phyloP scores from a whole-genome alignment of 2,888 invertebrate genomes.

The Netelia virgata region DNA sequence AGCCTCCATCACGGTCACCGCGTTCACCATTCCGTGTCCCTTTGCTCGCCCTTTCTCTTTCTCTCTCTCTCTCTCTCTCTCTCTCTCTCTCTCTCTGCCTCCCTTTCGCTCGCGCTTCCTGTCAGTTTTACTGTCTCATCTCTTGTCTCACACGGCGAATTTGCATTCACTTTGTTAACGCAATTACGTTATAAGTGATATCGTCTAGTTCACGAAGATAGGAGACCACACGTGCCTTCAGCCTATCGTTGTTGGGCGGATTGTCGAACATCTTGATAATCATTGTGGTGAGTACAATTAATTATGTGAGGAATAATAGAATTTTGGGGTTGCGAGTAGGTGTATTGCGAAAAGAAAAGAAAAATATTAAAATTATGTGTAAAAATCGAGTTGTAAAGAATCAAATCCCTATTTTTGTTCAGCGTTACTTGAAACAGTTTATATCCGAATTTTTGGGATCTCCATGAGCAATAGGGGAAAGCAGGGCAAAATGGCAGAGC shows the following conservation, averaged over 20 bases:
- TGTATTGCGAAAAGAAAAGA: no score
- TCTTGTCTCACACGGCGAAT: constrained; percentile 48
- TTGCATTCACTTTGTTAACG: constrained; percentile 66
- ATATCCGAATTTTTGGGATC: no score
- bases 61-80: constrained; percentile 8
- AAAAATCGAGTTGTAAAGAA: no score
- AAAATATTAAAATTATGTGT: no score
- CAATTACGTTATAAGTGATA: constrained; percentile 60
- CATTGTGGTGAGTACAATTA: constrained; percentile 15
- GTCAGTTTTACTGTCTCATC: constrained; percentile 9
- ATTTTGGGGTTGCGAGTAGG: no score
- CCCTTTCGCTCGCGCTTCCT: constrained; percentile 34
- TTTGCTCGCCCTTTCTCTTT: constrained; percentile 40
- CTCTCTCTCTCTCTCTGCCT: constrained; percentile 34
- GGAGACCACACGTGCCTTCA: constrained; percentile 25
- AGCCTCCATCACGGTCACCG: constrained; percentile 67
- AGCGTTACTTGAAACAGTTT: no score
- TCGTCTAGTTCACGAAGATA: constrained; percentile 51
- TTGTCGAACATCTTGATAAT: neutral
- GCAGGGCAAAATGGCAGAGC: no score
- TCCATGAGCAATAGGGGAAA: no score
- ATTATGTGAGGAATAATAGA: neutral
- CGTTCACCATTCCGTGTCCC: constrained; percentile 59
- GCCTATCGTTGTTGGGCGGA: neutral
- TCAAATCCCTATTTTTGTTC: no score